Percentiles rank a stretch among this genome's conserved stretches.
Conservation (phyloP, 2,888 invertebrate species). For the Ametastegia equiseti region DNA sequence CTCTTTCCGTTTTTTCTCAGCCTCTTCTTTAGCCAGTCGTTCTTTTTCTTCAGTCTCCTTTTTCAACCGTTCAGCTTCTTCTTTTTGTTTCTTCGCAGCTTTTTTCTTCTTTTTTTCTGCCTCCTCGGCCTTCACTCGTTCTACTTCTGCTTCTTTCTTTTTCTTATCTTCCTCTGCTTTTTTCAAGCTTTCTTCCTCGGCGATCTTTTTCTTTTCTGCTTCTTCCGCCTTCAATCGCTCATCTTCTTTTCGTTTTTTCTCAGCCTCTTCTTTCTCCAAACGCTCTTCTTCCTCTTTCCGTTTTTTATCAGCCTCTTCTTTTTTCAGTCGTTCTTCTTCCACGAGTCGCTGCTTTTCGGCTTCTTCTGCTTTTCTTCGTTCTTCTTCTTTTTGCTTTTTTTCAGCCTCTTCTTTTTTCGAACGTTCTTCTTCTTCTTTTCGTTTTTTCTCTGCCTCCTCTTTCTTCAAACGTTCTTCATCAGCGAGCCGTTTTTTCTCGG, state of each 20-base stretch:
- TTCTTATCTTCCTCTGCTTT: slow-evolving; percentile 46
- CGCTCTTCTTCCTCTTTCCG: slow-evolving; percentile 52
- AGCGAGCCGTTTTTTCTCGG: slow-evolving; percentile 49
- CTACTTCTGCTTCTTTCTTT: slow-evolving; percentile 50
- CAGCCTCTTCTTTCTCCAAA: slow-evolving; percentile 55
- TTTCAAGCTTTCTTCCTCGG: slow-evolving; percentile 52
- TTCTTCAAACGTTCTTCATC: slow-evolving; percentile 50
- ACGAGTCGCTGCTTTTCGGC: slow-evolving; percentile 55
- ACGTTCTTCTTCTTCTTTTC: slow-evolving; percentile 68
- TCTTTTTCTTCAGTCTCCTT: slow-evolving; percentile 55
- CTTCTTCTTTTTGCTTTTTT: slow-evolving; percentile 68
- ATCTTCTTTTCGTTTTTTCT: slow-evolving; percentile 57
- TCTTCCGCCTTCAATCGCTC: slow-evolving; percentile 48
- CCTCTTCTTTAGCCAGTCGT: slow-evolving; percentile 52
- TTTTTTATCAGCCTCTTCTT: slow-evolving; percentile 55
- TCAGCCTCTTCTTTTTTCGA: slow-evolving; percentile 64
- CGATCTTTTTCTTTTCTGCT: slow-evolving; percentile 49
- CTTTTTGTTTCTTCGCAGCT: slow-evolving; percentile 50
- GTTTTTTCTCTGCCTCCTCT: slow-evolving; percentile 54
- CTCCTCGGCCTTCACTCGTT: slow-evolving; percentile 53
- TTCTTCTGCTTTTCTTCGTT: slow-evolving; percentile 54
- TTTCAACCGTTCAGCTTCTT: slow-evolving; percentile 48
- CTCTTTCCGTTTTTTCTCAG: slow-evolving; percentile 54
- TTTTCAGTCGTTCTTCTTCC: slow-evolving; percentile 56
- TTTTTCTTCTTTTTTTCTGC: slow-evolving; percentile 49